Percentiles rank a stretch among this genome's conserved stretches.
Evolutionary conservation across 2,888 invertebrate genomes (phyloP).

Genomic region (Catocala nupta): DNA sequence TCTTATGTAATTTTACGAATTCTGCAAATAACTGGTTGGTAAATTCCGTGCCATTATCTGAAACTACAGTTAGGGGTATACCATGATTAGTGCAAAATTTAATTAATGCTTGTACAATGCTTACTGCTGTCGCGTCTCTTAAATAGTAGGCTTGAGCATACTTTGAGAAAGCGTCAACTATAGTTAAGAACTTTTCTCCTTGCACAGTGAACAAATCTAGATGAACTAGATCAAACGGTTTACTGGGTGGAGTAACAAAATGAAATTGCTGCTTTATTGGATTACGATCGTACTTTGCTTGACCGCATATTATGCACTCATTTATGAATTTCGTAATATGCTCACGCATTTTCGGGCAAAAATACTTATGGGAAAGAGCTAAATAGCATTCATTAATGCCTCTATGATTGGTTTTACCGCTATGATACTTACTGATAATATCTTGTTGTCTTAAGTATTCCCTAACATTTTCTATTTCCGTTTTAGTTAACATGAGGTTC

Average conservation of each 20-base stretch:
- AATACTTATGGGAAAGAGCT: constrained; percentile 12
- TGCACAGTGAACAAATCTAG: constrained; percentile 38
- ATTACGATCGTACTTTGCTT: constrained; percentile 6
- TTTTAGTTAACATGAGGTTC: constrained; percentile 6
- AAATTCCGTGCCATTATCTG: constrained; percentile 36
- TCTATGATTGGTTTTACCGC: constrained; percentile 14
- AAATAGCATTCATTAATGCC: constrained; percentile 17
- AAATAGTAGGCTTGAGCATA: constrained; percentile 34
- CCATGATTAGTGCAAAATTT: constrained; percentile 35
- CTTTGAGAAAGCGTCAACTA: constrained; percentile 31
- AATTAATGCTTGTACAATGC: constrained; percentile 34
- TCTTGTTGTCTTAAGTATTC: constrained; percentile 12
- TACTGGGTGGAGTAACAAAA: constrained; percentile 7
- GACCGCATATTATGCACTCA: constrained; percentile 9
- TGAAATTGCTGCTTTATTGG: constrained; percentile 5
- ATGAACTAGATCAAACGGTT: constrained; percentile 20
- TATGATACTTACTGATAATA: constrained; percentile 10
- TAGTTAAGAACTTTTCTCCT: constrained; percentile 42
- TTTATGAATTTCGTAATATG: constrained; percentile 14
- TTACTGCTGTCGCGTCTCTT: constrained; percentile 34
- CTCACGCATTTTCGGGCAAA: constrained; percentile 11
- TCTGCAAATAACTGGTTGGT: constrained; percentile 32
- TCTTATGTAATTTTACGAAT: constrained; percentile 32
- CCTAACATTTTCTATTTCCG: constrained; percentile 10
- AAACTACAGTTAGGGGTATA: constrained; percentile 24